Conservation (phyloP, 1,140 invertebrate genomes). For the silkworm (Bombyx mori) region ASM3026992v2 NC_085112.1:6775501-6776000, state of each 20-base stretch:
- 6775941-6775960: constrained; percentile 76
- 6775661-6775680: constrained; percentile 48
- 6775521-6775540: no score
- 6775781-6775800: constrained; percentile 72
- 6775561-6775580: neutral
- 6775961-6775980: constrained; percentile 73
- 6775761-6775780: constrained; percentile 71
- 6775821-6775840: constrained; percentile 82
- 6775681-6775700: constrained; percentile 47
- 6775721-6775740: constrained; percentile 56
- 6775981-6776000: constrained; percentile 71
- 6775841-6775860: constrained; percentile 74
- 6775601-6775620: constrained; percentile 23
- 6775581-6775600: neutral
- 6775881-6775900: constrained; percentile 74
- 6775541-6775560: no score
- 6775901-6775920: constrained; percentile 77
- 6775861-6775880: constrained; percentile 73
- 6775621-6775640: constrained; percentile 34
- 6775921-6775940: constrained; percentile 76
- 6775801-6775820: constrained; percentile 76
- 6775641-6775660: constrained; percentile 49
- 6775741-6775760: constrained; percentile 63
- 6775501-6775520: no score
- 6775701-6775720: constrained; percentile 63